Evolutionary conservation across 2,113 vertebrate species (phyloP), one percentile per base, ranked within the genome.

Genomic region (Elgaria multicarinata): DNA sequence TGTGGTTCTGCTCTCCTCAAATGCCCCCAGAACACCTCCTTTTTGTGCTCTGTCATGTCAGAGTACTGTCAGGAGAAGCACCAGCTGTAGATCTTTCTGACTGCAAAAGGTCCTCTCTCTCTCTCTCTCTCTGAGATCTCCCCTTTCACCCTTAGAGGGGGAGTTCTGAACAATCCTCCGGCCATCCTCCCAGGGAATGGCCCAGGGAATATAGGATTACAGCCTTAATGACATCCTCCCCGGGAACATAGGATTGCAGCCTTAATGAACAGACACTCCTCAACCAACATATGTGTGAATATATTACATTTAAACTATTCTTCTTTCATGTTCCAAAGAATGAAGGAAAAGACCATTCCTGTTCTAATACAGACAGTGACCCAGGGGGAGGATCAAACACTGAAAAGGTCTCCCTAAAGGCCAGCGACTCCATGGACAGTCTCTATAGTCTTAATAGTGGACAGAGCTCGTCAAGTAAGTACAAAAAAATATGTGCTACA

Each of bases 381-480:
- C 96, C 93, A 79, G 89, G 96, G 78, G 93, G 94, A 87, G 96
- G 94, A 55, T 79, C n/a, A 55, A 91, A 91, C 33, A 91, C 96
- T 22, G 96, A 97, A 78, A 98, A 97, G 92, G 89, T 80, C 71
- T 96, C 95, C 75, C 93, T 97, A 31, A 95, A 92, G 94, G 86
- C 96, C 95, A 98, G 97, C 46, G 98, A 98, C 93, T 99, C 98
- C 50, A 92, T 98, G 96, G 98, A 99, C 92, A 99, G 98, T 92
- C 97, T 99, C 77, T 98, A 98, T 69, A 99, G 98, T 93, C 95
- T 98, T 33, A 96, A 97, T 90, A 98, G 98, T 79, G 97, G 98
- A 72, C 98, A 97, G 90, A 99, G 98, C 93, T 98, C 98, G 90
- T 98, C 98, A 91, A 98, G 99, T 99, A 98, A 99, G 98, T 95